Conservation (phyloP, 1,140 invertebrate species). For the Vanessa tameamea region DNA sequence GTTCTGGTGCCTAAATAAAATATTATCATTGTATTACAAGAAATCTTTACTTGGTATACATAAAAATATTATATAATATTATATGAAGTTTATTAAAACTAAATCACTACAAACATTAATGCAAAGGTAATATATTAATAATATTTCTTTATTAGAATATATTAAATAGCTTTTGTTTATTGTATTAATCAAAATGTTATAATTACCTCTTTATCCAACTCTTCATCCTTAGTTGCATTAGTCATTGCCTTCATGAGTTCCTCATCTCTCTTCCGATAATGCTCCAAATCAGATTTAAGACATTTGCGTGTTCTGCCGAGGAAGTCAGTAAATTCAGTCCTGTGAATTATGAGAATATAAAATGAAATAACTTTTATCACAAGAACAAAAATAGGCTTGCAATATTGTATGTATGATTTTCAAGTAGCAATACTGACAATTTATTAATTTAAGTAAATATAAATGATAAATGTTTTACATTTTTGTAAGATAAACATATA, state of each 20-base stretch:
- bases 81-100: too few species aligned
- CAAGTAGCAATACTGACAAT: too few species aligned
- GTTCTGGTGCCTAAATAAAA: slow-evolving; percentile 40
- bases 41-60: too few species aligned
- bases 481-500: too few species aligned
- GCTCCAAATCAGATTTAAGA: slow-evolving; percentile 87
- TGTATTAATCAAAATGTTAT: neutral
- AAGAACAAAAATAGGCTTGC: neutral
- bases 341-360: slow-evolving; percentile 53
- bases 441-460: too few species aligned
- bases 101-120: too few species aligned
- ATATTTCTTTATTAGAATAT: too few species aligned
- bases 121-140: too few species aligned
- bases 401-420: too few species aligned
- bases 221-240: slow-evolving; percentile 40
- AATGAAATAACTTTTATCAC: neutral
- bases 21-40: neutral
- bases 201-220: slow-evolving; percentile 30
- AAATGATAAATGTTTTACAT: too few species aligned
- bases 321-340: slow-evolving; percentile 94
- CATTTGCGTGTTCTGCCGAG: slow-evolving; percentile 93
- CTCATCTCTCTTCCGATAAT: slow-evolving; percentile 85
- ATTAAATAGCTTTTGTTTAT: too few species aligned
- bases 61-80: too few species aligned
- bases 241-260: slow-evolving; percentile 66